A percentile compares a stretch with the other conserved stretches of the same genome.
phyloP scores from a whole-genome alignment of 1,140 invertebrate genomes.

The Parasteatoda tepidariorum region DNA sequence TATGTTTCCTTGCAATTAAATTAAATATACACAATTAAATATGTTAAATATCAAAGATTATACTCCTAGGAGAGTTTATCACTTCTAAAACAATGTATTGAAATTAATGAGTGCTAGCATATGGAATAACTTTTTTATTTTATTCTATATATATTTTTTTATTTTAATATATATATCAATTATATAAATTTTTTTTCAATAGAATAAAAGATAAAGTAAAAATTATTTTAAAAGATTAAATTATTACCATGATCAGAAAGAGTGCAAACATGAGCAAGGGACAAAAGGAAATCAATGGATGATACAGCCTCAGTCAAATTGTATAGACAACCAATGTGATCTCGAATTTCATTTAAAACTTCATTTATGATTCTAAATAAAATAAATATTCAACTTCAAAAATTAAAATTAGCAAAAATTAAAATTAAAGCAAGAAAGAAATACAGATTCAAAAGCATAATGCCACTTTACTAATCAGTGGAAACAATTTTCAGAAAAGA shows the following conservation, averaged over 20 bases:
- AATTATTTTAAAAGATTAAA: too few relatives aligned
- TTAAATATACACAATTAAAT: too few relatives aligned
- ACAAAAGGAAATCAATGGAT: conserved; percentile 81
- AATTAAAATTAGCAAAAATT: not conserved
- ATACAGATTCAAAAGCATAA: not conserved
- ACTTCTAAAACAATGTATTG: too few relatives aligned
- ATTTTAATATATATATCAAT: too few relatives aligned
- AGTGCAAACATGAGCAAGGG: conserved; percentile 78
- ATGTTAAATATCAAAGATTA: too few relatives aligned
- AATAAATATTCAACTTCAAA: not conserved
- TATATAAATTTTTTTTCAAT: too few relatives aligned
- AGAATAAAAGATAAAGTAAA: too few relatives aligned
- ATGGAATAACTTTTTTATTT: too few relatives aligned
- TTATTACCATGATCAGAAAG: conserved; percentile 63
- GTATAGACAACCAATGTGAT: conserved; percentile 81
- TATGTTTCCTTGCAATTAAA: too few relatives aligned
- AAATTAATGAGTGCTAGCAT: too few relatives aligned
- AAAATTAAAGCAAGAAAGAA: not conserved
- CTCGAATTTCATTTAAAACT: conserved; percentile 72
- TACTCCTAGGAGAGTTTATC: too few relatives aligned
- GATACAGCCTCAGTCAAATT: conserved; percentile 83
- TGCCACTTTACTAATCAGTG: not conserved
- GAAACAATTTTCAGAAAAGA: not conserved
- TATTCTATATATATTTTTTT: too few relatives aligned
- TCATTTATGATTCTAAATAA: conserved; percentile 70